Percentiles rank a stretch among this genome's conserved stretches.
phyloP scores from a whole-genome alignment of 2,797 vertebrate species.

The Lacerta bilineata region DNA sequence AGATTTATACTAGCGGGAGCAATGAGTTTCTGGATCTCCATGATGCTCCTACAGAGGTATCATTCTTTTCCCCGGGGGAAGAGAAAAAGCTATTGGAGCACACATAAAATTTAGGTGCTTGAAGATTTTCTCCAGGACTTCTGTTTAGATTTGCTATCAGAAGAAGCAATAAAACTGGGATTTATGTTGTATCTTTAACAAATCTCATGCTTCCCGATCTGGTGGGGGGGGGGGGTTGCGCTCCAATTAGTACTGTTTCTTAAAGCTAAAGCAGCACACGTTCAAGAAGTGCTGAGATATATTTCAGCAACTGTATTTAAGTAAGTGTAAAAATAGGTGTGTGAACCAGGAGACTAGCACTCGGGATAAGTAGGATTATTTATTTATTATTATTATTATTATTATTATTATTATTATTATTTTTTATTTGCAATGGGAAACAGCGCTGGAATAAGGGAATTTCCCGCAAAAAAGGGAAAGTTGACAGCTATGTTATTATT shows the following conservation, averaged over 20 bases:
- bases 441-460: too few species aligned
- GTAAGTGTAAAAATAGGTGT: slow-evolving; percentile 29
- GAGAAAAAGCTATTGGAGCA: slow-evolving; percentile 68
- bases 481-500: too few species aligned
- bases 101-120: slow-evolving; percentile 72
- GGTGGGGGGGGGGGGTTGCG: slow-evolving; percentile 22
- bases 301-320: slow-evolving; percentile 61
- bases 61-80: slow-evolving; percentile 66
- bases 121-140: slow-evolving; percentile 72
- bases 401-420: too few species aligned
- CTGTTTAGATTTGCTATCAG: slow-evolving; percentile 69
- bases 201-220: slow-evolving; percentile 69
- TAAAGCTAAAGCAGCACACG: slow-evolving; percentile 52
- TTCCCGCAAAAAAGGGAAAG: too few species aligned
- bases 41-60: slow-evolving; percentile 57
- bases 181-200: slow-evolving; percentile 75
- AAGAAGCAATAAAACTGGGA: slow-evolving; percentile 69
- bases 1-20: slow-evolving; percentile 75
- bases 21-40: slow-evolving; percentile 68
- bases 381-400: too few species aligned
- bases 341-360: background rate
- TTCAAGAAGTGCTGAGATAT: slow-evolving; percentile 34
- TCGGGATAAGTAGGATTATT: background rate
- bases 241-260: slow-evolving; percentile 67
- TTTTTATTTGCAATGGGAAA: too few species aligned